A percentile compares a stretch with the other conserved stretches of the same genome.
Evolutionary conservation across 2,797 vertebrate species (phyloP).

Genomic region (Sebastes elongatus): DNA sequence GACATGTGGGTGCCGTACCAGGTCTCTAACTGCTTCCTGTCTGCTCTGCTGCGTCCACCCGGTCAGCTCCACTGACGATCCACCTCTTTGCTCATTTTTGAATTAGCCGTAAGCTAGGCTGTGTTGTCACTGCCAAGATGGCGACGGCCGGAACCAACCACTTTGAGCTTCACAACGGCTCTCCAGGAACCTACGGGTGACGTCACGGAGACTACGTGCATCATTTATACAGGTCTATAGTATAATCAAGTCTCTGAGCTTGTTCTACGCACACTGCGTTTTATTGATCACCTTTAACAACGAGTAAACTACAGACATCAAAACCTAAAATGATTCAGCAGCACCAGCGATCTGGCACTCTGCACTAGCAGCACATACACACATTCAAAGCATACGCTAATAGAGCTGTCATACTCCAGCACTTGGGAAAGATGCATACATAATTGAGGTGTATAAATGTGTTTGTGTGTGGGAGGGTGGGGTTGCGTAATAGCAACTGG

Average conservation of each 20-base stretch:
- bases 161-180: too few species aligned
- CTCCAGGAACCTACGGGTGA: too few species aligned
- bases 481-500: constrained; percentile 59
- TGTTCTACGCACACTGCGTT: background rate
- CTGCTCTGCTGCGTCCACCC: too few species aligned
- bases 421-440: constrained; percentile 60
- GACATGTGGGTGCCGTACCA: too few species aligned
- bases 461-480: constrained; percentile 60
- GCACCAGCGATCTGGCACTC: background rate
- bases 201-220: too few species aligned
- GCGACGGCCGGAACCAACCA: rapidly evolving
- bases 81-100: rapidly evolving
- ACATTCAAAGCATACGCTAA: constrained; percentile 37
- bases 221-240: too few species aligned
- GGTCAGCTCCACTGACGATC: too few species aligned
- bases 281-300: background rate
- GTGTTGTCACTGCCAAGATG: too few species aligned
- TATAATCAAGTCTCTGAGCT: background rate
- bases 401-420: constrained; percentile 55
- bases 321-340: background rate
- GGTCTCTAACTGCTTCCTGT: too few species aligned
- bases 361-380: constrained; percentile 5
- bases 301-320: background rate
- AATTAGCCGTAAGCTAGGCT: too few species aligned
- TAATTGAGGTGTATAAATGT: constrained; percentile 73